Evolutionary conservation across 2,888 invertebrate species (phyloP).

Genomic region (Apoda limacodes): DNA sequence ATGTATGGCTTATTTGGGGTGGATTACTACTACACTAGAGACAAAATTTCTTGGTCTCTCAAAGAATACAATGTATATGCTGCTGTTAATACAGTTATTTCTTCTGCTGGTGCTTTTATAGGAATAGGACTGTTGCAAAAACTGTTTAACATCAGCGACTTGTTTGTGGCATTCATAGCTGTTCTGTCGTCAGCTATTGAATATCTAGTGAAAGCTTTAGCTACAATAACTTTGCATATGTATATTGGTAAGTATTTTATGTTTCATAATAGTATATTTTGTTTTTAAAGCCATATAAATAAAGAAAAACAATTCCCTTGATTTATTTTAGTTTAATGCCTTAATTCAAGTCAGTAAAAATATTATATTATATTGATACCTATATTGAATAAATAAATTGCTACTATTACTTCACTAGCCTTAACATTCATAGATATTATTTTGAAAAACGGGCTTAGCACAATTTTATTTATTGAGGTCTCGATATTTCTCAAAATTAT

Average conservation of each 20-base stretch:
- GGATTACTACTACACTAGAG: slow-evolving; percentile 68
- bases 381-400: slow-evolving; percentile 3
- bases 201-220: slow-evolving; percentile 32
- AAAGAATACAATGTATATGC: slow-evolving; percentile 65
- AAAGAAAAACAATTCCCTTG: too few species aligned
- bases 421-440: too few species aligned
- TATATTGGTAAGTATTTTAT: slow-evolving; percentile 43
- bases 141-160: slow-evolving; percentile 37
- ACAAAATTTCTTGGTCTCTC: slow-evolving; percentile 72
- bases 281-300: not conserved
- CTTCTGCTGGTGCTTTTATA: slow-evolving; percentile 60
- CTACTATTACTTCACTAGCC: too few species aligned
- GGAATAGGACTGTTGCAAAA: slow-evolving; percentile 35
- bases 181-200: slow-evolving; percentile 29
- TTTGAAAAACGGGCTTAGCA: too few species aligned
- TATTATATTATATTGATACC: not conserved
- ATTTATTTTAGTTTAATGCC: too few species aligned
- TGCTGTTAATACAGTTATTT: slow-evolving; percentile 49
- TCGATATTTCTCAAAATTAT: too few species aligned
- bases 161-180: slow-evolving; percentile 26
- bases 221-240: slow-evolving; percentile 36
- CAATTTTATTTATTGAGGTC: too few species aligned
- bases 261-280: not conserved
- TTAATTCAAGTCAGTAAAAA: not conserved
- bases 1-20: slow-evolving; percentile 51